Conservation (phyloP, 1,140 invertebrate genomes). For the Pentalonia nigronervosa region DNA sequence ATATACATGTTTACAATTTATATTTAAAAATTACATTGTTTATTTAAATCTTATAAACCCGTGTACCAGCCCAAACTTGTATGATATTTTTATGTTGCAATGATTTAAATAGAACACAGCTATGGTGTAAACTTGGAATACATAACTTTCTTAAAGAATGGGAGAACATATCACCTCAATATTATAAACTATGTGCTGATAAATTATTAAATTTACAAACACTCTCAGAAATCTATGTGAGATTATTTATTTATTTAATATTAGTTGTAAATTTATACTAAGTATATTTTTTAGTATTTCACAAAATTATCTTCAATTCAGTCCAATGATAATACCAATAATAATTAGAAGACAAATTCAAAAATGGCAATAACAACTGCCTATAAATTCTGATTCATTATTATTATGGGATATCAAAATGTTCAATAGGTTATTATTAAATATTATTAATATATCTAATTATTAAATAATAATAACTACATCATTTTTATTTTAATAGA, state of each 20-base stretch:
- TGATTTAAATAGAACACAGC: slow-evolving; percentile 24
- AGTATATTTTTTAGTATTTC: slow-evolving; percentile 12
- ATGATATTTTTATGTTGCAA: slow-evolving; percentile 44
- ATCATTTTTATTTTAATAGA: not conserved
- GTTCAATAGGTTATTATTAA: not conserved
- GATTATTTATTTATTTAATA: not conserved
- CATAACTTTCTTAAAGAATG: slow-evolving; percentile 14
- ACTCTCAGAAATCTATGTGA: slow-evolving; percentile 29
- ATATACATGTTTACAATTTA: not conserved
- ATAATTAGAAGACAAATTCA: not conserved
- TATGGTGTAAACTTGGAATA: slow-evolving; percentile 33
- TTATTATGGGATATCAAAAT: slow-evolving; percentile 19
- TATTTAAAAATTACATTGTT: not conserved
- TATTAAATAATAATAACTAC: not conserved
- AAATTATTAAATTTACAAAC: slow-evolving; percentile 40
- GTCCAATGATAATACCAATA: not conserved
- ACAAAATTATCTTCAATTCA: not conserved
- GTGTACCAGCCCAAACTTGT: slow-evolving; percentile 7
- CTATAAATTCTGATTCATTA: not conserved
- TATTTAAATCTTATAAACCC: not conserved
- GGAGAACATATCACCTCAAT: not conserved
- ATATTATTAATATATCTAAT: not conserved
- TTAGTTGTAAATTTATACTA: not conserved
- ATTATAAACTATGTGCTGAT: slow-evolving; percentile 19
- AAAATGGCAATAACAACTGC: slow-evolving; percentile 10